A percentile compares a stretch with the other conserved stretches of the same genome.
These are phyloP conservation scores for Leptinotarsa lineolata DNA, from an alignment of 1,140 invertebrate species.

Conservation along the genomic window DNA sequence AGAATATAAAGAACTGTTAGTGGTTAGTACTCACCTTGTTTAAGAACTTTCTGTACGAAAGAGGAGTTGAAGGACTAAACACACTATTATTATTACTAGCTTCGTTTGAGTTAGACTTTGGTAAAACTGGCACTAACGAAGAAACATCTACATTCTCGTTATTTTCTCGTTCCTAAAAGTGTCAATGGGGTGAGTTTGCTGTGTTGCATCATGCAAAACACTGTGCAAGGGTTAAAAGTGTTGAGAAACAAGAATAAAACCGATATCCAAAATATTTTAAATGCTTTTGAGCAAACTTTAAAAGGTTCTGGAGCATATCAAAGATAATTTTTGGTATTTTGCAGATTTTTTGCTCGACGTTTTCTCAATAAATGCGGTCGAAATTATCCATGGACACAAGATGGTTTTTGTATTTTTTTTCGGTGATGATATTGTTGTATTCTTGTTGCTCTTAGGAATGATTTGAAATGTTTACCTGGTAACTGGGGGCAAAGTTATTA, in stretches of 20 bases:
- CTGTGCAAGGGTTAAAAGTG: slow-evolving; percentile 13
- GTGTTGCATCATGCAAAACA: slow-evolving; percentile 36
- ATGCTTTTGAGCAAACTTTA: too few species aligned
- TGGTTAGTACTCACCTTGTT: slow-evolving; percentile 42
- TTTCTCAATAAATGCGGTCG: too few species aligned
- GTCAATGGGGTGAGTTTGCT: neutral
- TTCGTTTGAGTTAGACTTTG: slow-evolving; percentile 29
- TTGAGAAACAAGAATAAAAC: slow-evolving; percentile 5
- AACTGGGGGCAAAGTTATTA: slow-evolving; percentile 51
- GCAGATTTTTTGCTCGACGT: too few species aligned
- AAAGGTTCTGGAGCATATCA: too few species aligned
- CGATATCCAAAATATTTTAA: too few species aligned
- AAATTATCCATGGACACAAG: too few species aligned
- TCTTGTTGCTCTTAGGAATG: neutral
- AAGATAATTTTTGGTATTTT: too few species aligned
- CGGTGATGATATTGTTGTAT: neutral
- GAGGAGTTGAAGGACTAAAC: slow-evolving; percentile 39
- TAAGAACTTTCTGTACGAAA: slow-evolving; percentile 44
- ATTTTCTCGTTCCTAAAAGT: slow-evolving; percentile 20
- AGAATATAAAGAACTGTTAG: neutral
- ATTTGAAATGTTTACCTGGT: slow-evolving; percentile 43
- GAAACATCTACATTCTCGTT: slow-evolving; percentile 25
- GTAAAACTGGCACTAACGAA: slow-evolving; percentile 9
- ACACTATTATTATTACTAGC: slow-evolving; percentile 40
- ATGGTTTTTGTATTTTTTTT: too few species aligned